Evolutionary conservation across 1,140 invertebrate genomes (phyloP), one percentile per base, ranked within the genome.

Genomic region (Ericerus pela): DNA sequence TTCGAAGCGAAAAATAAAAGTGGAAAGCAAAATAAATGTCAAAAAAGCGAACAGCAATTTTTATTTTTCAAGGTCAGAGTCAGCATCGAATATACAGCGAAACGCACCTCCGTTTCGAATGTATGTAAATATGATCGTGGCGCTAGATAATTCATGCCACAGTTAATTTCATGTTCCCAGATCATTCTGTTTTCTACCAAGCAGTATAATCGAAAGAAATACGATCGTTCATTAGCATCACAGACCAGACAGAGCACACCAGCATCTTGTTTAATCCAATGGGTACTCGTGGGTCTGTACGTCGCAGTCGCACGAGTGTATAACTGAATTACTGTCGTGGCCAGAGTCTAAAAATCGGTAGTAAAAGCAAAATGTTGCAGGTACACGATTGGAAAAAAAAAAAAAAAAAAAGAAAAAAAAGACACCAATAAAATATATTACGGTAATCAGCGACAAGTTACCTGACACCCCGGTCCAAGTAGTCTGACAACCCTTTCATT

Each of bases 91-190:
- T n/a, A n/a, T n/a, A n/a, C n/a, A n/a, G n/a, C n/a, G 30, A 41
- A 67, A 73, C 72, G n/a, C 75, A 88, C 85, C 72, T 94, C 87
- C 55, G 86, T 89, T 73, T 97, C 92, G 73, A 97, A 97, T 5
- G 85, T 88, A 66, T 96, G 86, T 62, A 96, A 83, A 70, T 83
- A 94, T 11, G 80, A 71, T 53, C 79, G 69, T 1, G 85, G 81
- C 59, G 79, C 78, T 62, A 84, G 82, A 69, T 96, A 94, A 53
- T 87, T 79, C 72, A 97, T 92, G 64, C 86, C 81, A 66, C 84
- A 85, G 70, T 96, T 96, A 10, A 95, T 73, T 71, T 96, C 91
- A 68, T 96, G 91, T 70, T 96, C 88, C 89, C 91, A 96, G 18
- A 91, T 70, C 70, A 88, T 73, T 22, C 75, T 69, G 60, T 79